Conservation (phyloP, 2,113 vertebrate genomes). For the Nothocercus julius region DNA sequence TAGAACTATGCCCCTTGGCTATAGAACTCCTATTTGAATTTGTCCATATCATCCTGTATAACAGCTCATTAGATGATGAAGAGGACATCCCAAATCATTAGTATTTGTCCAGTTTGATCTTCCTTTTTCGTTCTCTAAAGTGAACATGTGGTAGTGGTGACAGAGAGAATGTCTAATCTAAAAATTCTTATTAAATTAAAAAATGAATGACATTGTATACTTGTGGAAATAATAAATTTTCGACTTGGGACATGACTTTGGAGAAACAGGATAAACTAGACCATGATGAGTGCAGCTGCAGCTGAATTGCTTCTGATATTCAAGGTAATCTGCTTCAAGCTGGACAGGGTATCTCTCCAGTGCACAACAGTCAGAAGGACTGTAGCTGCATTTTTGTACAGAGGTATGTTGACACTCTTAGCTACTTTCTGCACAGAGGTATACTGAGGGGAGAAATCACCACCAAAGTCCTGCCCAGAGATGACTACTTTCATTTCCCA, state of each 20-base stretch:
- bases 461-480: neutral
- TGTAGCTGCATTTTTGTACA: neutral
- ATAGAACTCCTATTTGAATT: neutral
- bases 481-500: constrained; percentile 12
- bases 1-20: neutral
- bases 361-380: neutral
- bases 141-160: neutral
- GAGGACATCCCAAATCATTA: neutral
- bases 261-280: constrained; percentile 53
- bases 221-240: constrained; percentile 63
- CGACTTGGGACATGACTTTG: constrained; percentile 11
- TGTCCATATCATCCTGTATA: neutral
- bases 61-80: neutral
- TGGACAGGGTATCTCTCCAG: neutral
- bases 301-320: neutral
- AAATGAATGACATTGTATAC: neutral
- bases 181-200: neutral
- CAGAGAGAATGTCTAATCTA: neutral
- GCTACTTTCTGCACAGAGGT: neutral
- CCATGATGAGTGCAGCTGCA: neutral
- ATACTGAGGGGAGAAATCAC: neutral
- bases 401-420: neutral
- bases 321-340: neutral
- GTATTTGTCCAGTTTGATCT: neutral
- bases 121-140: neutral